Evolutionary conservation across 2,888 invertebrate genomes (phyloP), one percentile per base, ranked within the genome.

Genomic region (Netelia inedita): DNA sequence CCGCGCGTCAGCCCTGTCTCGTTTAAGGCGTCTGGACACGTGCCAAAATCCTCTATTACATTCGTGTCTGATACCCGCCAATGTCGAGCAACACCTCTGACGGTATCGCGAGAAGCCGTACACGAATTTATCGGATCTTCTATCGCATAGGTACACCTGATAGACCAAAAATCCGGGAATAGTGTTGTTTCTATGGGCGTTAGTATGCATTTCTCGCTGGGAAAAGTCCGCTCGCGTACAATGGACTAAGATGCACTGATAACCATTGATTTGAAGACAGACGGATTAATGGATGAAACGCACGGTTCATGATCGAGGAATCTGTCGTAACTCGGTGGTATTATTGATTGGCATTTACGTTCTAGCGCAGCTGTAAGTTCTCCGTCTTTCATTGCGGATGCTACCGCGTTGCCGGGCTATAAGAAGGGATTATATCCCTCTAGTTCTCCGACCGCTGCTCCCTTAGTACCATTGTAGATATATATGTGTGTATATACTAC

Each of bases 31-130:
- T 69, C 83, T 92, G 92, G 92, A 91, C 87, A 88, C 65, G 78
- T 85, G 92, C 92, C 92, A 92, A 92, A 87, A 89, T 73, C 88
- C 91, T 91, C 91, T 89, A 90, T 92, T 91, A 90, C 89, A 88
- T 91, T 89, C 88, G 19, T 89, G 87, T 88, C 91, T 91, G 89
- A 90, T 90, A 89, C 89, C 88, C 87, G 66, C 35, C 85, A 86
- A 76, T 81, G 69, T 81, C 69, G 23, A 72, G 76, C 28, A 65
- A 65, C 65, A 78, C 65, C 76, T 74, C 71, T 23, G n/a, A 78
- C 73, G 86, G 85, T 89, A 88, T 89, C 86, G 87, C 88, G 84
- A 83, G 69, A 84, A 82, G 81, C 78, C 85, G 82, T 76, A 68
- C 10, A 66, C 85, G 79, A 88, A 90, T 89, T 90, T 89, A 89